Evolutionary conservation across 2,113 vertebrate species (phyloP).

Genomic region (Blennius ocellaris): DNA sequence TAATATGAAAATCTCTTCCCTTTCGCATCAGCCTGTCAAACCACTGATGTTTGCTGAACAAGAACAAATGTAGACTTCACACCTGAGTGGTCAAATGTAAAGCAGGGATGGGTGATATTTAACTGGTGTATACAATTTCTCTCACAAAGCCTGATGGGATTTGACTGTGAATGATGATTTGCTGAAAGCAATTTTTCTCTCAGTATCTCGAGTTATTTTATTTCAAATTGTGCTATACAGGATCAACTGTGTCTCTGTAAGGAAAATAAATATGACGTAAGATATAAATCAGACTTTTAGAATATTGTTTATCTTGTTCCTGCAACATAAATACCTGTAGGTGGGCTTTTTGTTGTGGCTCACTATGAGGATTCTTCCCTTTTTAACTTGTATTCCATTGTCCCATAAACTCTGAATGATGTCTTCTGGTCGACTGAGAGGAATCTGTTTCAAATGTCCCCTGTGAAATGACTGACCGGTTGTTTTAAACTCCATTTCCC

Average conservation of each 20-base stretch:
- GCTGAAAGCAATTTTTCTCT: conserved; percentile 19
- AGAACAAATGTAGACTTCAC: conserved; percentile 12
- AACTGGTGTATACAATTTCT: conserved; percentile 1
- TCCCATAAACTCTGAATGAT: no score
- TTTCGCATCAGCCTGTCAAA: not conserved
- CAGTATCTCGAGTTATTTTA: conserved; percentile 5
- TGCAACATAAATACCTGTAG: not conserved
- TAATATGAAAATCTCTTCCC: not conserved
- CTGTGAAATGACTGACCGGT: not conserved
- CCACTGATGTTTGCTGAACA: conserved; percentile 6
- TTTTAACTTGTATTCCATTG: no score
- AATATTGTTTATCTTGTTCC: not conserved
- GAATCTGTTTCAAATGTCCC: no score
- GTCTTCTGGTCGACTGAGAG: no score
- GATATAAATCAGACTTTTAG: not conserved
- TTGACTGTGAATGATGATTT: not conserved
- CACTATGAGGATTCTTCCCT: no score
- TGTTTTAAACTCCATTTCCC: conserved; percentile 53
- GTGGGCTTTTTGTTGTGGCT: no score
- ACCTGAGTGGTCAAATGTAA: not conserved
- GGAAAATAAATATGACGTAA: conserved; percentile 5
- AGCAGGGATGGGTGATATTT: not conserved
- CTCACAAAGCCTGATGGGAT: not conserved
- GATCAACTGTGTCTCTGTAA: conserved; percentile 11
- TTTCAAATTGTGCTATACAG: not conserved